phyloP scores from a whole-genome alignment of 2,888 invertebrate species.

The Dichetophora obliterata region DNA sequence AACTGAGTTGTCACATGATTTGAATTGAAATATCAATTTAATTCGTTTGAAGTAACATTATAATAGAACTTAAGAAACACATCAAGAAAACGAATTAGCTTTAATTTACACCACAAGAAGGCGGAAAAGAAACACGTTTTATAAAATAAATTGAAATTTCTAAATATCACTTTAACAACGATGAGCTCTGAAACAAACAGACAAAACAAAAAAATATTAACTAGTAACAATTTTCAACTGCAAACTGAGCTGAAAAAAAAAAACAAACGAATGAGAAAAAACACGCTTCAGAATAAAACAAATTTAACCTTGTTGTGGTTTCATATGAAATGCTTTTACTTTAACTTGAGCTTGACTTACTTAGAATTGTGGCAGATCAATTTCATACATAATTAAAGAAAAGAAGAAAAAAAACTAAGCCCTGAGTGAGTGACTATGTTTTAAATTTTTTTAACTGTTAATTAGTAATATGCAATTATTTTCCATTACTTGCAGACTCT shows the following conservation, averaged over 20 bases:
- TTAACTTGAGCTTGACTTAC: neutral
- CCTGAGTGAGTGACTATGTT: no score
- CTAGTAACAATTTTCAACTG: slow-evolving; percentile 2
- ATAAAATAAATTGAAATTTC: slow-evolving; percentile 14
- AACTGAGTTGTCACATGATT: slow-evolving; percentile 31
- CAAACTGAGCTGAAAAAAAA: slow-evolving; percentile 14
- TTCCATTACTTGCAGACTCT: no score
- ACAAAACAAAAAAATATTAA: neutral
- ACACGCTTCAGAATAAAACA: neutral
- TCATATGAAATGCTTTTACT: neutral
- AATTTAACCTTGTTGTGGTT: neutral
- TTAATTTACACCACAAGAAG: slow-evolving; percentile 41
- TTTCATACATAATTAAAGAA: slow-evolving; percentile 12
- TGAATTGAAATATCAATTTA: slow-evolving; percentile 44
- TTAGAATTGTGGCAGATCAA: neutral
- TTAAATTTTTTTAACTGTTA: no score
- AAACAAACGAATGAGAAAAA: neutral
- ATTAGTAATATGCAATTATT: no score
- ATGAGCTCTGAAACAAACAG: neutral
- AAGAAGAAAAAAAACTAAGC: neutral
- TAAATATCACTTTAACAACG: slow-evolving; percentile 15
- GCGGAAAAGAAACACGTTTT: slow-evolving; percentile 39
- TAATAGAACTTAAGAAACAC: slow-evolving; percentile 14
- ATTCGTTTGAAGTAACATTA: slow-evolving; percentile 34
- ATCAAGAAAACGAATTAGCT: slow-evolving; percentile 37